Evolutionary conservation across 2,113 vertebrate species (phyloP), one percentile per base, ranked within the genome.

Genomic region (Cryptotis parvus): DNA sequence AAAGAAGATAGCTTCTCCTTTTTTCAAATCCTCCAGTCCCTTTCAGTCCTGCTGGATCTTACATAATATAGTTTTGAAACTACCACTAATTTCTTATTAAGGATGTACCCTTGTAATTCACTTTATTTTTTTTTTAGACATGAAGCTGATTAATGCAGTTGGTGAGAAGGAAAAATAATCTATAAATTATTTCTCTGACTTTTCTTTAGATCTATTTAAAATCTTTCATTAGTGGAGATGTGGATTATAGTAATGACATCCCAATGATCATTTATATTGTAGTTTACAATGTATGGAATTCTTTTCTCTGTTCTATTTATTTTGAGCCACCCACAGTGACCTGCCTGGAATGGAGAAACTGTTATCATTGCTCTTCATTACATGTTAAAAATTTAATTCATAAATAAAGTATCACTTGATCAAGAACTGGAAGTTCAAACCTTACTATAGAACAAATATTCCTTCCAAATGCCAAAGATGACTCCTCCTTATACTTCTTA

Each of bases 201-300:
- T 45, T 68, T 61, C 75, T n/a, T n/a, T n/a, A n/a, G n/a, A 24
- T 58, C 27, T 84, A 80, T 74, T 66, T 91, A 74, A 90, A 61
- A 45, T 39, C 12, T 35, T 78, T 39, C 31, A 29, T 92, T 61
- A 61, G 26, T 31, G 65, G 37, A 33, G 0, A 20, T 35, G 20
- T 68, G 9, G 49, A 27, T 88, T 69, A 15, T 24, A 10, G 4
- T 9, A 4, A 20, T 39, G 41, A 14, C 82, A 31, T 61, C 33
- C 41, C n/a, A 81, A 4, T 1, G 37, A 18, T 27, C 2, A 5
- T 58, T 29, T 74, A 11, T 55, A 39, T 33, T 20, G 63, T 81
- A 5, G 1, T 37, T 82, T 58, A 43, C 15, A 49, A 2, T 24
- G 8, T 70, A 0, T 16, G 1, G 15, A 43, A 31, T 26, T 89